These are phyloP conservation scores for Leptonema lineaticorne DNA, from an alignment of 1,140 invertebrate genomes.

Conservation along the genomic window DNA sequence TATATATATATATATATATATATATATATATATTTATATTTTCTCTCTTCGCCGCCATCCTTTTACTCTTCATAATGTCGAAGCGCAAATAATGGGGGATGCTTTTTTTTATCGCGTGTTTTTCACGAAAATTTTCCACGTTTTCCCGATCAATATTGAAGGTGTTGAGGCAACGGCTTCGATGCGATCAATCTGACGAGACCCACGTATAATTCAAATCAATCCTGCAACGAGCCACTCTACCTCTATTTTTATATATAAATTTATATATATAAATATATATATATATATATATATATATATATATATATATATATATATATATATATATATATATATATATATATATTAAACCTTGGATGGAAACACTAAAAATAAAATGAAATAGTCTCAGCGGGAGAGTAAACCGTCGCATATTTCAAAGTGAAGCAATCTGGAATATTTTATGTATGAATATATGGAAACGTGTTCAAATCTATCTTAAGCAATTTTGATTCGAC, in stretches of 20 bases:
- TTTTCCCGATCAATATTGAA: background rate
- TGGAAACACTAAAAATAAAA: no score
- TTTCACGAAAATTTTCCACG: background rate
- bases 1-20: no score
- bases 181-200: background rate
- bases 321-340: background rate
- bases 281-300: background rate
- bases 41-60: no score
- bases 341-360: background rate
- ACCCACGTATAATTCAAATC: slow-evolving; percentile 15
- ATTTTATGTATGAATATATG: no score
- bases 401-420: no score
- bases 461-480: no score
- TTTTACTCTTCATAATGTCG: slow-evolving; percentile 8
- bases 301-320: background rate
- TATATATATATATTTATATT: no score
- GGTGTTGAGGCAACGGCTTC: background rate
- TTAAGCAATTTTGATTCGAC: background rate
- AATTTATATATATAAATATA: background rate
- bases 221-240: background rate
- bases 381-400: no score
- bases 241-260: background rate
- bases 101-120: background rate
- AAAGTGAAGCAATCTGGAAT: no score
- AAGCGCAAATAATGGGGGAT: background rate